These are phyloP conservation scores for Pteronura brasiliensis DNA, from an alignment of 2,113 vertebrate species.

Conservation along the genomic window DNA sequence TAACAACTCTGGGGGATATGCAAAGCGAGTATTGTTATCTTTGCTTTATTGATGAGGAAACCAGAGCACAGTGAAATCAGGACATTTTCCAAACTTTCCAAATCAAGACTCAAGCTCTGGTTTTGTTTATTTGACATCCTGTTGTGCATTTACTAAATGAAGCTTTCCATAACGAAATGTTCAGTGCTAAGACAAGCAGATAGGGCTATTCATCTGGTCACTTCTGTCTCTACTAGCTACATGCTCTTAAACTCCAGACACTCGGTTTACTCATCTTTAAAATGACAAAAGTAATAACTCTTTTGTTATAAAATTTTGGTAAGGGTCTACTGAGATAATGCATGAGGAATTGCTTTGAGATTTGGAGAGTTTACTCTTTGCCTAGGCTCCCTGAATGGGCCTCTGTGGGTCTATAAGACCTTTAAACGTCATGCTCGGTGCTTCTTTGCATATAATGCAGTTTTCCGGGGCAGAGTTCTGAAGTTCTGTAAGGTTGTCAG, in stretches of 20 bases:
- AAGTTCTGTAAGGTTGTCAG: neutral
- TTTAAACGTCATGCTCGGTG: neutral
- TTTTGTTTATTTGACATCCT: neutral
- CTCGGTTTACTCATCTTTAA: neutral
- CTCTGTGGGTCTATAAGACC: neutral
- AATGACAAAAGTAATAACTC: neutral
- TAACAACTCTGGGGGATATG: neutral
- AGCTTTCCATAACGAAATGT: fast-evolving
- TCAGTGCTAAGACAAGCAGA: neutral
- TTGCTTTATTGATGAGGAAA: neutral
- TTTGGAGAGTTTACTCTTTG: neutral
- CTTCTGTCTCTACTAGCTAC: neutral
- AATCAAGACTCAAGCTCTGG: neutral
- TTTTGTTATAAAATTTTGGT: neutral
- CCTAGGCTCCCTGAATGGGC: no score
- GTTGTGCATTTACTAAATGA: neutral
- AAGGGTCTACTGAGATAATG: neutral
- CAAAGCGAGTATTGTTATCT: neutral
- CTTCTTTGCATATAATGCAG: neutral
- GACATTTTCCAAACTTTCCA: neutral
- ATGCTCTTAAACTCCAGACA: neutral
- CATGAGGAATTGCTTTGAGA: neutral
- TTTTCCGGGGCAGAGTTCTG: neutral
- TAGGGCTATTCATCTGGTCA: neutral
- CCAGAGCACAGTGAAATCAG: neutral